phyloP scores from a whole-genome alignment of 2,113 vertebrate genomes.

The Menidia beryllina region DNA sequence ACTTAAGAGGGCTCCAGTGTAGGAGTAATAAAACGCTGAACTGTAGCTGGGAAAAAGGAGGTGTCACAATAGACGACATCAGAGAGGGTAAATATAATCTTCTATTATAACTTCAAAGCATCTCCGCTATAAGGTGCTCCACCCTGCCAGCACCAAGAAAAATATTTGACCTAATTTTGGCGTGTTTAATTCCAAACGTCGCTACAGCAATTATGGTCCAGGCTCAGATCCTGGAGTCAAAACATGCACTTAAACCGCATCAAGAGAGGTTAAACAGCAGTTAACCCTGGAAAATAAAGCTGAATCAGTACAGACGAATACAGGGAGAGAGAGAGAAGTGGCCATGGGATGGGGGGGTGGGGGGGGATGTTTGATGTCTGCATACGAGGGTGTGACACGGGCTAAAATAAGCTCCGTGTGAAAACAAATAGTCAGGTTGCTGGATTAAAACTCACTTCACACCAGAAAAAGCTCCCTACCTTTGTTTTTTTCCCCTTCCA shows the following conservation, averaged over 20 bases:
- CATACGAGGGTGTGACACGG: constrained; percentile 43
- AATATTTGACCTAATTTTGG: constrained; percentile 52
- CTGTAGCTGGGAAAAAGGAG: no score
- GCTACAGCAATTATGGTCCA: constrained; percentile 35
- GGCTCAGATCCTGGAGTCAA: constrained; percentile 14
- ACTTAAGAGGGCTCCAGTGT: neutral
- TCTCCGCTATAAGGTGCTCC: neutral
- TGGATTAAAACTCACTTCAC: constrained; percentile 37
- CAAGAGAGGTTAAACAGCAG: constrained; percentile 57
- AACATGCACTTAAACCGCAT: constrained; percentile 39
- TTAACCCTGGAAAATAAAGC: constrained; percentile 61
- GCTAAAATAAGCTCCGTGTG: constrained; percentile 53
- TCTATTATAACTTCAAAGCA: constrained; percentile 19
- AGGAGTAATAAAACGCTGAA: constrained; percentile 10
- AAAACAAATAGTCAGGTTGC: constrained; percentile 38
- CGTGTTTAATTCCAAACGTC: constrained; percentile 50
- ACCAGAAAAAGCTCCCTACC: constrained; percentile 43
- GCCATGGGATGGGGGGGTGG: constrained; percentile 12
- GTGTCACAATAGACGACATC: neutral
- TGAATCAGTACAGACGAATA: constrained; percentile 61
- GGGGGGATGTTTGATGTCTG: constrained; percentile 58
- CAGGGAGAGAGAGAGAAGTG: constrained; percentile 51
- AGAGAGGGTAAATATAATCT: neutral
- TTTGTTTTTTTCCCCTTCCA: constrained; percentile 15
- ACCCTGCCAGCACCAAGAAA: neutral